Percentiles rank a stretch among this genome's conserved stretches.
Conservation (phyloP, 2,113 vertebrate genomes). For the Gadus macrocephalus region DNA sequence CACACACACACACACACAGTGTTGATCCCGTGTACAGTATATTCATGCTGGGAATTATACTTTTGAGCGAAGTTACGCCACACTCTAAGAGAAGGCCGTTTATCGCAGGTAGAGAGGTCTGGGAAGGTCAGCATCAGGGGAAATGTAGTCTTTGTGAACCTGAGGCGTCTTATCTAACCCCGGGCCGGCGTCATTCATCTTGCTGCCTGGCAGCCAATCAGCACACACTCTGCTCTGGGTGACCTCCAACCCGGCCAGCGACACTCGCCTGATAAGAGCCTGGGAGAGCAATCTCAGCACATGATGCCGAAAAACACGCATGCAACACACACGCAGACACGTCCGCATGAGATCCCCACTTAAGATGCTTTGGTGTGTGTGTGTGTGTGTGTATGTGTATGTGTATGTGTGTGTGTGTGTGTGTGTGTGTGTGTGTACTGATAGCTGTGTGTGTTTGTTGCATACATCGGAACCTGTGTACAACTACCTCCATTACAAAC, state of each 20-base stretch:
- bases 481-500: too few relatives aligned
- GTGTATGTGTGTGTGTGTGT: too few relatives aligned
- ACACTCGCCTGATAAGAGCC: slow-evolving; percentile 33
- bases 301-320: not conserved
- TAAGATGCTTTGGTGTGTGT: slow-evolving; percentile 15
- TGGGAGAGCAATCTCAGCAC: not conserved
- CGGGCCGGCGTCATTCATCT: slow-evolving; percentile 51
- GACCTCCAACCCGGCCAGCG: slow-evolving; percentile 38
- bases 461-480: too few relatives aligned
- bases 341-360: slow-evolving; percentile 2
- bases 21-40: too few relatives aligned
- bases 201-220: slow-evolving; percentile 45
- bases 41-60: too few relatives aligned
- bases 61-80: slow-evolving; percentile 32
- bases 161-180: slow-evolving; percentile 45
- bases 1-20: too few relatives aligned
- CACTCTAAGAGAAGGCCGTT: slow-evolving; percentile 31
- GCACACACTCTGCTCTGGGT: slow-evolving; percentile 36
- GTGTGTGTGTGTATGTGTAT: slow-evolving; percentile 23
- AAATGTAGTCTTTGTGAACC: slow-evolving; percentile 57
- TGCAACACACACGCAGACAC: not conserved
- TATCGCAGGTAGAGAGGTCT: slow-evolving; percentile 37
- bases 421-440: too few relatives aligned
- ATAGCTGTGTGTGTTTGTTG: too few relatives aligned
- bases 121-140: slow-evolving; percentile 55